phyloP scores from a whole-genome alignment of 2,113 vertebrate species.

The Tor tambroides region DNA sequence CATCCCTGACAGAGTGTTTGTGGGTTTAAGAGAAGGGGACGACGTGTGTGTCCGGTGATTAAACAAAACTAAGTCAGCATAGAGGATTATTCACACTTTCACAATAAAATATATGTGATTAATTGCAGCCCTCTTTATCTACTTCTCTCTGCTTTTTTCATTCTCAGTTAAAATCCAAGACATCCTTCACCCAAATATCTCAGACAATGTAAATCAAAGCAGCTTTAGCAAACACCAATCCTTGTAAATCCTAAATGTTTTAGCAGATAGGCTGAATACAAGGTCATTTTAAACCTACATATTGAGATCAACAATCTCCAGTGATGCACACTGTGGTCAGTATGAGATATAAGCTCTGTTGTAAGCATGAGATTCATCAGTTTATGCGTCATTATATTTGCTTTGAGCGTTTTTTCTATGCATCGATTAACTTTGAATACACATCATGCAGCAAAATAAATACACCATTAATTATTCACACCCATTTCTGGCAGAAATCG shows the following conservation, averaged over 20 bases:
- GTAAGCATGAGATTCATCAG: neutral
- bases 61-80: slow-evolving; percentile 8
- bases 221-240: neutral
- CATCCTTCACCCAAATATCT: neutral
- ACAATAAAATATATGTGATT: slow-evolving; percentile 6
- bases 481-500: too few relatives aligned
- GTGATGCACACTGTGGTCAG: neutral
- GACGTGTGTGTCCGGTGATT: slow-evolving; percentile 28
- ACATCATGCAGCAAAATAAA: too few relatives aligned
- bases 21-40: neutral
- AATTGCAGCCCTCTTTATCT: slow-evolving; percentile 3
- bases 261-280: neutral
- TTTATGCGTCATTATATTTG: neutral
- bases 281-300: neutral
- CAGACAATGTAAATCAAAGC: neutral
- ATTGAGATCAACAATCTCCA: neutral
- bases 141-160: neutral
- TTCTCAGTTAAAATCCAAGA: neutral
- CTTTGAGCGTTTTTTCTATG: too few relatives aligned
- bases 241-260: neutral
- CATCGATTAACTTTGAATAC: too few relatives aligned
- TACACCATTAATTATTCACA: too few relatives aligned
- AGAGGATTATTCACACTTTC: slow-evolving; percentile 28
- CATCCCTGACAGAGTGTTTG: slow-evolving; percentile 22
- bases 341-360: neutral